Base-by-base conservation (phyloP, 2,797 vertebrate species). In the Vespertilio murinus region DNA sequence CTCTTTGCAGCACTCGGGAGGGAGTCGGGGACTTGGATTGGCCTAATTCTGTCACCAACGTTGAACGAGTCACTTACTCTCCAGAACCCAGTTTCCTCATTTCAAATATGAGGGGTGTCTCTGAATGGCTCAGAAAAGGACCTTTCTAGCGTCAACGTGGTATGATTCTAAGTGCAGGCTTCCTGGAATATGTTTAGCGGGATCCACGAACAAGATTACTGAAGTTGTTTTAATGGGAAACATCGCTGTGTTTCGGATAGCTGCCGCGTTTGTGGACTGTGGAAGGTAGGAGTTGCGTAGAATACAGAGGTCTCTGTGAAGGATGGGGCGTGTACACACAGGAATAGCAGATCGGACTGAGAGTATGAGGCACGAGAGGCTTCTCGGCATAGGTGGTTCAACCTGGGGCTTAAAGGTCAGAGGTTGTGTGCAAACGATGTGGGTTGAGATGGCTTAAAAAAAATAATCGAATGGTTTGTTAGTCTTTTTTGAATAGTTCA, bases 21-120 rank as follows among this genome's bases (percentile, higher is more conserved):
- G 25, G 75, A 70, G 69, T 74, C 84, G 71, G 64, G 49, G 90
- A 77, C 30, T 82, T 81, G 28, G 40, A 49, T 81, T 92, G 73
- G 94, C 95, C 91, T 93, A 79, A 79, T 95, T 96, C 91, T 95
- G 93, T 91, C 94, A 90, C 84, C 91, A 81, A 93, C 88, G 81
- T 94, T 91, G 92, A 65, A 90, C 35, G 88, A 80, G 28, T 64
- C 69, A 49, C 79, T 95, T 87, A 38, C 93, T 95, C 78, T 95
- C 47, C 73, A 94, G 79, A 92, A 83, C 16, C 38, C 17, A 28
- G 23, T 88, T 49, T 47, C 67, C 67, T 91, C 23, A 17, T 69
- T 94, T 95, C 45, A 75, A 28, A 67, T 71, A 75, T n/a, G 77
- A 93, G 70, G 45, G 69, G 54, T 16, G 56, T 94, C 92, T 79